phyloP scores from a whole-genome alignment of 2,113 vertebrate genomes.

The Gallinago paraguaiae region DNA sequence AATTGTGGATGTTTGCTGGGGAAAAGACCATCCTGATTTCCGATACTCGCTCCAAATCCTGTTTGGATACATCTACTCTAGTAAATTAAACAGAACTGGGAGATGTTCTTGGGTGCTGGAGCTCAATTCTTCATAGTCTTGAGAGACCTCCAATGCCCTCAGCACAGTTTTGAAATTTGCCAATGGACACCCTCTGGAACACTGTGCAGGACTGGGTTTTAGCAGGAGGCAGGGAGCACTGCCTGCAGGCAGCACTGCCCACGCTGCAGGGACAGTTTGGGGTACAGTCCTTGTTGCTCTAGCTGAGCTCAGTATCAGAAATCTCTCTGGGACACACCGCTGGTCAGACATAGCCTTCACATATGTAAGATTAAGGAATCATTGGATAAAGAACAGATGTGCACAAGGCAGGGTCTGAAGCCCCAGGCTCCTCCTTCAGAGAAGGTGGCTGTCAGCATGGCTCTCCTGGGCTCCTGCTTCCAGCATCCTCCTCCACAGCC shows the following conservation, averaged over 20 bases:
- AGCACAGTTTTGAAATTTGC: background rate
- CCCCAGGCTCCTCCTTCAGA: background rate
- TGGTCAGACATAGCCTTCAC: background rate
- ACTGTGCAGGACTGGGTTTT: background rate
- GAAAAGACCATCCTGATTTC: background rate
- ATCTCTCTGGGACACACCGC: accelerated
- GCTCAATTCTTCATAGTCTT: background rate
- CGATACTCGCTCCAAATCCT: background rate
- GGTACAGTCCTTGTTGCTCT: background rate
- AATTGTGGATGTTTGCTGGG: background rate
- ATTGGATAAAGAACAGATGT: background rate
- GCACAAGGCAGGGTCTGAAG: background rate
- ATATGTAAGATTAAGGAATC: too few relatives aligned
- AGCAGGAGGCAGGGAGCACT: background rate
- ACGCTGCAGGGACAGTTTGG: accelerated
- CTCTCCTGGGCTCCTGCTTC: background rate
- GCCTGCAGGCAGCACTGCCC: background rate
- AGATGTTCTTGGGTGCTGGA: background rate
- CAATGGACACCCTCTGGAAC: accelerated
- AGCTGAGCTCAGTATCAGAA: background rate
- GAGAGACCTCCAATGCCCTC: background rate
- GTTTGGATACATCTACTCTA: background rate
- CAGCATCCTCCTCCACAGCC: background rate
- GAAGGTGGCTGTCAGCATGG: background rate
- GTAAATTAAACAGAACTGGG: background rate